Base-by-base conservation (phyloP, 1,140 invertebrate genomes). In the Drosophila elegans region DNA sequence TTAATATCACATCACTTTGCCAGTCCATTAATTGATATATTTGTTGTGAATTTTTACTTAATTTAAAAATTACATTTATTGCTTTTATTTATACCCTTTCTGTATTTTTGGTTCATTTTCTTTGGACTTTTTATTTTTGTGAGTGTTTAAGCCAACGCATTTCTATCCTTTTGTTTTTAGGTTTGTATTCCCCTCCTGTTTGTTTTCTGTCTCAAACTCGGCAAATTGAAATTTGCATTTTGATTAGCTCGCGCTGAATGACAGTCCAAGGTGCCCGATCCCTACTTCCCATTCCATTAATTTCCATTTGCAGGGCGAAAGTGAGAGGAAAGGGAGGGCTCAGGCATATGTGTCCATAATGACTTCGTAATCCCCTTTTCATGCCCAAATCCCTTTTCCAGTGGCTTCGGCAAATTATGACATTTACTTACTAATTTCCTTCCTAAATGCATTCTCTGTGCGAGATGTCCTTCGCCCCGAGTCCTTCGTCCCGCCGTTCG, bases 141-240 rank as follows among this genome's bases (percentile, higher is more conserved):
- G 36, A 16, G 29, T 62, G 56, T 38, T 16, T 41, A 21, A 21
- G 16, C 16, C 25, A 11, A 44, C 39, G 5, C 10, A 56, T 34
- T 36, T 21, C 9, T 34, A 21, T 27, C 10, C 6, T 9, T 55
- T 49, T 41, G 41, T 21, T 45, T 60, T n/a, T 59, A 25, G 34
- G 62, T 60, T 56, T 49, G 13, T 55, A 32, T 44, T 48, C 1
- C 9, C 10, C 27, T 12, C 25, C 7, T n/a, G 21, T 9, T 53
- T 68, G 59, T 51, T 29, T 60, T 49, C 41, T 41, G 39, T 71
- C 46, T 55, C 60, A 21, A 63, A 59, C 62, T 74, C 83, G 72
- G 71, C 75, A 83, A 88, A 88, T 88, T 88, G 83, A 88, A 88
- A 88, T 88, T 88, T 88, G 79, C 83, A 88, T 88, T 88, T 88